Base-by-base conservation (phyloP, 2,888 invertebrate genomes). In the Stenotaenia linearis region DNA sequence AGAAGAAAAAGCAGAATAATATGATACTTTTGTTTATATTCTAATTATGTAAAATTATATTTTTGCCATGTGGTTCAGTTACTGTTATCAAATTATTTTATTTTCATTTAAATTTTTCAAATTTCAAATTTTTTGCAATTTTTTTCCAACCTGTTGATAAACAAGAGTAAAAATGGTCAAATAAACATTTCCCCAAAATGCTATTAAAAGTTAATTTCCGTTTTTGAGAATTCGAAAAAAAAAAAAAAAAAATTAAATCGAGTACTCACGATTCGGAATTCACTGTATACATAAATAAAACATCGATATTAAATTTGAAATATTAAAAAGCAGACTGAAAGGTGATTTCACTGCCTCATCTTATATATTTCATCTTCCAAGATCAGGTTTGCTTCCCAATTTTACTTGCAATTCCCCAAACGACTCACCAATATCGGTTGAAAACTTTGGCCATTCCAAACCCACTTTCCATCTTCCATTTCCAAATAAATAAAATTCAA, bases 231-330 rank as follows among this genome's bases (percentile, higher is more conserved):
- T 3, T 7, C 7, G 18, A 18, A 4, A 56, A 23, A 56, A 23
- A 56, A 23, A 23, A 5, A 6, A 23, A 45, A 45, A 45, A 45
- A 45, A 45, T n/a, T n/a, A 45, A 18, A 45, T 45, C n/a, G 5
- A 18, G 45, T 45, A 18, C 45, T 45, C n/a, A 45, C 15, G 2
- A 45, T 45, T 45, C 6, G 18, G 6, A 45, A 18, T n/a, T 15
- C n/a, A 28, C 23, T 12, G 25, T 10, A 7, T 23, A 61, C 0
- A 61, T 61, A 28, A 61, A 61, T 61, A 61, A 61, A 61, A 25
- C 61, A 61, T 61, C 25, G 61, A 61, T 61, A 61, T 61, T 61
- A 45, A 45, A 61, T 61, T 61, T 61, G 61, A 61, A 61, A 61
- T 61, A 61, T 61, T 61, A 61, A 61, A 61, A 61, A 61, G 61